phyloP scores from a whole-genome alignment of 1,140 invertebrate species.

The Drosophila navojoa region DNA sequence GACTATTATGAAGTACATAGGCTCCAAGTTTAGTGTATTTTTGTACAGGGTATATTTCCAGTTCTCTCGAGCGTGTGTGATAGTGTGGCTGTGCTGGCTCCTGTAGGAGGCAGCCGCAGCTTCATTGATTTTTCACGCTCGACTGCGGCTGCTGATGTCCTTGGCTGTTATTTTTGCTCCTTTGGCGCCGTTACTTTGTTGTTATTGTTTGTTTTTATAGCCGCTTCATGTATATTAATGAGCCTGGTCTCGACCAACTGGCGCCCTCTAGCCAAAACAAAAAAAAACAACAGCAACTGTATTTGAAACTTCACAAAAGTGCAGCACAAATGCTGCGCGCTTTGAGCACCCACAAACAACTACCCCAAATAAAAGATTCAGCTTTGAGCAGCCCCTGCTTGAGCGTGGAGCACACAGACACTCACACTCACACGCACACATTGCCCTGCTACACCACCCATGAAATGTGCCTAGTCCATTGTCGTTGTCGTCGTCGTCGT shows the following conservation, averaged over 20 bases:
- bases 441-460: conserved; percentile 5
- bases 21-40: no score
- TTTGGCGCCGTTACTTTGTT: conserved; percentile 37
- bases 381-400: neutral
- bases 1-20: no score
- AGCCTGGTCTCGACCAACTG: conserved; percentile 30
- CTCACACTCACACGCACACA: neutral
- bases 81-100: conserved; percentile 15
- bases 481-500: conserved; percentile 24
- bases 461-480: conserved; percentile 12
- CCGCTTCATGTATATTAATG: conserved; percentile 46
- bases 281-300: conserved; percentile 4
- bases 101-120: conserved; percentile 37
- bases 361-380: neutral
- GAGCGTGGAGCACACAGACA: conserved; percentile 1
- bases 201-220: conserved; percentile 34
- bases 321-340: conserved; percentile 11
- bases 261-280: conserved; percentile 20
- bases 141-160: conserved; percentile 47
- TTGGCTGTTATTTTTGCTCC: conserved; percentile 69
- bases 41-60: conserved; percentile 14
- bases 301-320: neutral
- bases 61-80: neutral
- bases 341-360: conserved; percentile 16
- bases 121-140: conserved; percentile 75